These are phyloP conservation scores for Ctenopoma multispine DNA, from an alignment of 2,797 vertebrate species.

Conservation along the genomic window DNA sequence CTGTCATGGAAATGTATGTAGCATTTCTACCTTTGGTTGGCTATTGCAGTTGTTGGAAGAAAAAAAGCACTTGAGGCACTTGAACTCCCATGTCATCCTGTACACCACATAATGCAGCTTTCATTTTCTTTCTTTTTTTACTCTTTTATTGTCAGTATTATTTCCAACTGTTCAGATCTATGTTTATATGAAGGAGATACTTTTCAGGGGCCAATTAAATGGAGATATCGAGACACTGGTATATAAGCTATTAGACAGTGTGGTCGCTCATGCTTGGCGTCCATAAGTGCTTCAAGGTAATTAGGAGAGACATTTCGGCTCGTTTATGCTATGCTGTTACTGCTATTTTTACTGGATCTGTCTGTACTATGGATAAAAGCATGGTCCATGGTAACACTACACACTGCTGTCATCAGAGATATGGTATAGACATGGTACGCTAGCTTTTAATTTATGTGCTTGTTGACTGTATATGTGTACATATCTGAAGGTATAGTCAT, in stretches of 20 bases:
- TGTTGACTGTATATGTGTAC: constrained; percentile 63
- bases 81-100: constrained; percentile 60
- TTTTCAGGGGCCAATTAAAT: constrained; percentile 72
- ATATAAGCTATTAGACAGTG: constrained; percentile 72
- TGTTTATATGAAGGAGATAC: constrained; percentile 71
- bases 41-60: constrained; percentile 47
- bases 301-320: constrained; percentile 36
- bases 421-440: constrained; percentile 61
- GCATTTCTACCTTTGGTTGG: constrained; percentile 51
- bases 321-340: constrained; percentile 21
- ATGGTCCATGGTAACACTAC: constrained; percentile 20
- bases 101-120: constrained; percentile 54
- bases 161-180: constrained; percentile 53
- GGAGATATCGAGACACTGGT: constrained; percentile 50
- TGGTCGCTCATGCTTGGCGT: constrained; percentile 41
- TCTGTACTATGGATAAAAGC: constrained; percentile 7
- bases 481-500: constrained; percentile 54
- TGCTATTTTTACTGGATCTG: constrained; percentile 32
- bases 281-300: constrained; percentile 54
- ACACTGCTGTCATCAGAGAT: constrained; percentile 51
- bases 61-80: constrained; percentile 70
- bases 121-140: constrained; percentile 25
- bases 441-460: constrained; percentile 55
- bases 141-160: constrained; percentile 78
- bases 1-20: constrained; percentile 53